Percentiles rank a stretch among this genome's conserved stretches.
These are phyloP conservation scores for Boulengeromyrus knoepffleri DNA, from an alignment of 2,113 vertebrate genomes.

Conservation along the genomic window DNA sequence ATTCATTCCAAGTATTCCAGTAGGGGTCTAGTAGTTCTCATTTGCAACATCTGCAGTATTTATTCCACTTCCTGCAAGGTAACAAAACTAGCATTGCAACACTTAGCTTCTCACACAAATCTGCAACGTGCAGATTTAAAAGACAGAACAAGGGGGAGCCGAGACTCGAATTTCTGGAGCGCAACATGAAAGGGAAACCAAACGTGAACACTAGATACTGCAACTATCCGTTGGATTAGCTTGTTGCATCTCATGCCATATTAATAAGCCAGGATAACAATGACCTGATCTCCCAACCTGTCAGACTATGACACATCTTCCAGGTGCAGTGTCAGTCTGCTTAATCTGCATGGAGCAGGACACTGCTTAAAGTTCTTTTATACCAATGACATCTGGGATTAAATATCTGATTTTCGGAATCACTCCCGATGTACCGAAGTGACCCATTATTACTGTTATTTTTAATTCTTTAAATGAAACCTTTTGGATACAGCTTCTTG, in stretches of 20 bases:
- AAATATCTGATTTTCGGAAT: neutral
- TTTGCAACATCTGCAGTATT: neutral
- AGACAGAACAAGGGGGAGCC: neutral
- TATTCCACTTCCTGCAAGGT: neutral
- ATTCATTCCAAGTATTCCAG: neutral
- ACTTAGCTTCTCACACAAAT: neutral
- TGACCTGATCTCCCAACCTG: neutral
- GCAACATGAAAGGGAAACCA: neutral
- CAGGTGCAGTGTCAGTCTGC: neutral
- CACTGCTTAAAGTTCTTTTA: neutral
- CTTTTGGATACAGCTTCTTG: neutral
- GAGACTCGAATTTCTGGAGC: neutral
- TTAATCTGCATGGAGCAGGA: neutral
- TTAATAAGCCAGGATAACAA: neutral
- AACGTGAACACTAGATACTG: neutral
- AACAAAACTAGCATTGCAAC: neutral
- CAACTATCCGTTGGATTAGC: neutral
- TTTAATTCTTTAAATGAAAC: slow-evolving; percentile 4
- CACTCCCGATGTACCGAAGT: neutral
- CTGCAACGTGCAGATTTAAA: neutral
- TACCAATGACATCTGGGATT: neutral
- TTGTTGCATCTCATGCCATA: neutral
- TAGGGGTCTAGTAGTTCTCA: neutral
- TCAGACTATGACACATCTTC: neutral
- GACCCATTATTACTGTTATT: neutral